Evolutionary conservation across 1,140 invertebrate species (phyloP), one percentile per base, ranked within the genome.

Genomic region (Megathymus violae): DNA sequence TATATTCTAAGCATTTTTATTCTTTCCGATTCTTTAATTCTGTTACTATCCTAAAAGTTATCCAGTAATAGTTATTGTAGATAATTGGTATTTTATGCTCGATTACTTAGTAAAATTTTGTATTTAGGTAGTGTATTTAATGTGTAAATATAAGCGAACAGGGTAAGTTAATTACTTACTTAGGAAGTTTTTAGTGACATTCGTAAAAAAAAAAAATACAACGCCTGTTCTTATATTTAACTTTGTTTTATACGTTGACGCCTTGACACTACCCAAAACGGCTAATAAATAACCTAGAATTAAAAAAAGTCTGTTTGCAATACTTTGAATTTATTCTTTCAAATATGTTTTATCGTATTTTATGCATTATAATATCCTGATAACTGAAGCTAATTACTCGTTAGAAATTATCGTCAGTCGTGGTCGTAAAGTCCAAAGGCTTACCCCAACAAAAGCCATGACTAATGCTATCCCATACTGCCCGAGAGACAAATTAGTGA

Each of bases 401-500:
- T 40, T 11, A 4, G 7, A 6, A 3, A 16, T 9, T 7, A 31
- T 31, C 27, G 27, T 9, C 27, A 31, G 27, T 14, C 36, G 16
- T 38, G n/a, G 36, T 40, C 50, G 50, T 52, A 41, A 34, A 13
- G 17, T 54, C 40, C 51, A 58, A 71, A 61, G 31, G 48, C 13
- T 52, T 44, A 34, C 15, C 27, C 41, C 44, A 51, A 47, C 65
- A 76, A 75, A 77, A 74, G 69, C 75, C 74, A 62, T 77, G 73
- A 83, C 78, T 76, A 84, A 83, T 70, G 54, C 72, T 52, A 59
- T 52, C 62, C 63, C 65, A 66, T 62, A 51, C 59, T 52, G 22
- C 31, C 40, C 36, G 52, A 44, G 50, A 71, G 79, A 85, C 78
- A 85, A 83, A 85, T 83, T 80, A 75, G 73, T 69, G 66, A 68